phyloP scores from a whole-genome alignment of 2,888 invertebrate genomes.

The Blastobasis lacticolella region DNA sequence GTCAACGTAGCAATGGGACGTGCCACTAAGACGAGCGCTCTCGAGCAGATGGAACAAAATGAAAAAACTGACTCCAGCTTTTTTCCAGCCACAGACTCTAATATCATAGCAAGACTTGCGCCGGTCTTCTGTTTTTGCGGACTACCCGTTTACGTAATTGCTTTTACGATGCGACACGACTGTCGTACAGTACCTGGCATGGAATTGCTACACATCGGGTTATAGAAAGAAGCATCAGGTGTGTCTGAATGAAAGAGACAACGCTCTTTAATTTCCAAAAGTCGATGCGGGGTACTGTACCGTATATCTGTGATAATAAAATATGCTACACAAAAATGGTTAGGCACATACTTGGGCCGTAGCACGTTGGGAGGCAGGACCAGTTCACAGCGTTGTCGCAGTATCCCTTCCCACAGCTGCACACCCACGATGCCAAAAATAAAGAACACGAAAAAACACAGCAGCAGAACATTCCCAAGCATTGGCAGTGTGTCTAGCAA shows the following conservation, averaged over 20 bases:
- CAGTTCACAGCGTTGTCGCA: slow-evolving; percentile 94
- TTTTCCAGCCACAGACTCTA: slow-evolving; percentile 33
- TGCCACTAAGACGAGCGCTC: slow-evolving; percentile 62
- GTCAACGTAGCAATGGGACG: slow-evolving; percentile 69
- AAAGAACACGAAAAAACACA: slow-evolving; percentile 99
- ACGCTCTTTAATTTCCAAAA: too few relatives aligned
- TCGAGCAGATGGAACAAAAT: slow-evolving; percentile 55
- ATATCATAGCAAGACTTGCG: slow-evolving; percentile 12
- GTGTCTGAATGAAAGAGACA: too few relatives aligned
- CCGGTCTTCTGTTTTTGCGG: too few relatives aligned
- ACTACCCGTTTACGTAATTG: too few relatives aligned
- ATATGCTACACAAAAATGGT: too few relatives aligned
- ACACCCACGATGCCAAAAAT: slow-evolving; percentile 99
- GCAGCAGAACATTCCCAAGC: slow-evolving; percentile 97
- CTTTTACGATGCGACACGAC: too few relatives aligned
- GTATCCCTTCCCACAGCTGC: slow-evolving; percentile 98
- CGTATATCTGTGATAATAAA: too few relatives aligned
- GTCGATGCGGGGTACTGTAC: too few relatives aligned
- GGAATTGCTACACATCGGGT: too few relatives aligned
- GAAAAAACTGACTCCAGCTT: slow-evolving; percentile 41
- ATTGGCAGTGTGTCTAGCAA: slow-evolving; percentile 98
- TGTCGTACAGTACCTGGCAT: too few relatives aligned
- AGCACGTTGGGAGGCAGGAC: slow-evolving; percentile 80
- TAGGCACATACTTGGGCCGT: slow-evolving; percentile 81
- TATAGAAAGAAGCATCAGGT: too few relatives aligned